phyloP scores from a whole-genome alignment of 64 coral and sea anemone genomes.

The Porites australiensis region DNA sequence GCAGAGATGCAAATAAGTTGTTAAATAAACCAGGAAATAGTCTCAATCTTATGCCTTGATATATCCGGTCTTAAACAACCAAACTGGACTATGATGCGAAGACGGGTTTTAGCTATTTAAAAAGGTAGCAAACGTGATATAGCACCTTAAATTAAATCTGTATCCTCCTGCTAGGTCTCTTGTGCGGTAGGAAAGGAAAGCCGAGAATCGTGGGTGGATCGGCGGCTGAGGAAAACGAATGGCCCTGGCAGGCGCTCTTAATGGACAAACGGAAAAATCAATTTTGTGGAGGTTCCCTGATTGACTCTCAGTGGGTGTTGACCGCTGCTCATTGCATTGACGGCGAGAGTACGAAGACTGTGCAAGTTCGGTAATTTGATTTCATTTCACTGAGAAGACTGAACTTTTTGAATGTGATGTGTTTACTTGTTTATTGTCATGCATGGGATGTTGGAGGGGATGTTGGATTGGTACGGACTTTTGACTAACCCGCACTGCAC shows the following conservation, averaged over 20 bases:
- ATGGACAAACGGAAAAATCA: neutral
- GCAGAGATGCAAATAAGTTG: no score
- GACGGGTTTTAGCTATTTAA: no score
- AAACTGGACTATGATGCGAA: no score
- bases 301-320: slow-evolving; percentile 38
- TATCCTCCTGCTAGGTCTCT: neutral
- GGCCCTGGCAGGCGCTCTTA: slow-evolving; percentile 62
- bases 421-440: no score
- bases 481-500: no score
- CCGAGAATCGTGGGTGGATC: slow-evolving; percentile 49
- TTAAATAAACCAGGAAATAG: no score
- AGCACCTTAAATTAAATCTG: neutral
- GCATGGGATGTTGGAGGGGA: no score
- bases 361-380: slow-evolving; percentile 20
- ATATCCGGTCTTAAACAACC: no score
- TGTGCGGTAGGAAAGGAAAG: slow-evolving; percentile 15
- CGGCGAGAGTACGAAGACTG: neutral
- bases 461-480: no score
- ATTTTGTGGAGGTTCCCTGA: slow-evolving; percentile 47
- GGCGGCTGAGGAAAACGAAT: slow-evolving; percentile 15
- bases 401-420: neutral
- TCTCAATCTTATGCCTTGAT: no score
- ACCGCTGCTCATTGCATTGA: slow-evolving; percentile 52
- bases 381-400: neutral
- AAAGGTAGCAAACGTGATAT: neutral